Evolutionary conservation across 2,888 invertebrate species (phyloP).

Genomic region (Sipha maydis): DNA sequence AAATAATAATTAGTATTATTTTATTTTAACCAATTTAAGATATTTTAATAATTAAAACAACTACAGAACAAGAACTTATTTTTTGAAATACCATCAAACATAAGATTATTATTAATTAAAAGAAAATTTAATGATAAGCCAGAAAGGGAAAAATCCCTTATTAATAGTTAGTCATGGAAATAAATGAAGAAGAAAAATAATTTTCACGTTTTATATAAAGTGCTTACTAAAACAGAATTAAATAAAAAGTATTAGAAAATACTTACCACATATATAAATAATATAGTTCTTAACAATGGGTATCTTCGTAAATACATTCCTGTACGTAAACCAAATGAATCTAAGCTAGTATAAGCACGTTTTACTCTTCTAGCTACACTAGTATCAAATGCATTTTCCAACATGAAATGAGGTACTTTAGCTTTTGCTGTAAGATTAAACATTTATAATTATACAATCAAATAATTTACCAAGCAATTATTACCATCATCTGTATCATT

Average conservation of each 20-base stretch:
- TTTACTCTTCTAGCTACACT: conserved; percentile 80
- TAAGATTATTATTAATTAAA: too few relatives aligned
- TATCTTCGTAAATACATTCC: conserved; percentile 84
- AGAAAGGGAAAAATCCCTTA: too few relatives aligned
- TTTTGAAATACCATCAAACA: too few relatives aligned
- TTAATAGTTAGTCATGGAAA: too few relatives aligned
- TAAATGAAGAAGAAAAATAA: too few relatives aligned
- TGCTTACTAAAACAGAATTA: background rate
- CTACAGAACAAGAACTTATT: too few relatives aligned
- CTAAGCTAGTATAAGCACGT: conserved; percentile 79
- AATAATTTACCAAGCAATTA: conserved; percentile 26
- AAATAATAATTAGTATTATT: too few relatives aligned
- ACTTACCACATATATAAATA: conserved; percentile 84
- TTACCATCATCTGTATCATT: conserved; percentile 77
- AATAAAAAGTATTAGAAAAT: background rate
- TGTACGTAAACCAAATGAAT: conserved; percentile 80
- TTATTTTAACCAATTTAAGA: too few relatives aligned
- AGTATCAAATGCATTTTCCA: conserved; percentile 81
- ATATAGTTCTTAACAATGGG: conserved; percentile 82
- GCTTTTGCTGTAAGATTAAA: conserved; percentile 71
- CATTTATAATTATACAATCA: background rate
- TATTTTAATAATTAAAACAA: too few relatives aligned
- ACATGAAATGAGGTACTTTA: conserved; percentile 77
- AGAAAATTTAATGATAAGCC: too few relatives aligned
- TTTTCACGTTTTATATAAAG: background rate